Evolutionary conservation across 2,888 invertebrate species (phyloP).

Genomic region (Acronicta alni): DNA sequence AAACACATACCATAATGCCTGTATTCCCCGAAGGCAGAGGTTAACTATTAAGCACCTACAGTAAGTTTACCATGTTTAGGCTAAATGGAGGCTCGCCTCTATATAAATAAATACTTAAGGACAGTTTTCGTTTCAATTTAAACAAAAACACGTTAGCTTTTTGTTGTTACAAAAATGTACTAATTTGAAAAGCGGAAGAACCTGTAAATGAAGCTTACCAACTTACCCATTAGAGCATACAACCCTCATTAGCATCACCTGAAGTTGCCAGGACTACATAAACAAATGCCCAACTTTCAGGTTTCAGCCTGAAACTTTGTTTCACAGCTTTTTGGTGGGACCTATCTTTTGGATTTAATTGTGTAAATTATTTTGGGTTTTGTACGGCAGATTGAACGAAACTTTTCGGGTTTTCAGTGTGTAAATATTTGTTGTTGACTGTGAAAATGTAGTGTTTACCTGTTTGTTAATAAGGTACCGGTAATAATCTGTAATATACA

Average conservation of each 20-base stretch:
- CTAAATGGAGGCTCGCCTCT: no score
- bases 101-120: no score
- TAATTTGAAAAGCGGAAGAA: conserved; percentile 11
- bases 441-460: not conserved
- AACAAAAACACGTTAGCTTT: no score
- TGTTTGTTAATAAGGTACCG: not conserved
- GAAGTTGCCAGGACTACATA: conserved; percentile 41
- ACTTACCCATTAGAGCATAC: conserved; percentile 51
- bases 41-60: no score
- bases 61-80: no score
- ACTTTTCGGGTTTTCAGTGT: conserved; percentile 1
- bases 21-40: no score
- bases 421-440: not conserved
- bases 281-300: conserved; percentile 57
- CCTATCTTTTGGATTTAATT: conserved; percentile 52
- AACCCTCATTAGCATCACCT: conserved; percentile 55
- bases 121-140: no score
- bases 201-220: conserved; percentile 37
- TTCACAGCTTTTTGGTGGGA: conserved; percentile 41
- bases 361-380: conserved; percentile 46
- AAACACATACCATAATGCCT: no score
- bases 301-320: conserved; percentile 45
- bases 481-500: no score
- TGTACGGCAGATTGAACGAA: conserved; percentile 2
- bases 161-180: not conserved